Evolutionary conservation across 2,113 vertebrate species (phyloP), one percentile per base, ranked within the genome.

Genomic region (Psophia crepitans): DNA sequence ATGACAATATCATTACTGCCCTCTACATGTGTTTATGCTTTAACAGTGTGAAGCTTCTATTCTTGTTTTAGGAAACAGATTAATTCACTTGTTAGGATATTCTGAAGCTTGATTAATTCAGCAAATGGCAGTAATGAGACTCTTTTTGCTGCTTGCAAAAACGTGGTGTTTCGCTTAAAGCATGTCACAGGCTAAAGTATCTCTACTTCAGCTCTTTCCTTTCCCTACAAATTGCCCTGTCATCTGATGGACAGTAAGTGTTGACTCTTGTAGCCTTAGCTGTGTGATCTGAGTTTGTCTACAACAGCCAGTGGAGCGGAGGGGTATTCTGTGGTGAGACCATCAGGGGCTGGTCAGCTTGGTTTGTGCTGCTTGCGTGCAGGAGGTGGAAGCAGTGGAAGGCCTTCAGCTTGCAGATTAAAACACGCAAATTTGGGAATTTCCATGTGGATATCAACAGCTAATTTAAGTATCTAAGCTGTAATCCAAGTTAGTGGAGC

Each of bases 21-120:
- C 96, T 96, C 96, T 97, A 94, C 95, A 93, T 93, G 87, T 88
- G 85, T 88, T 97, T 96, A 11, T 95, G 92, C 84, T 91, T 88
- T 85, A 87, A 80, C 75, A 86, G 78, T 4, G 32, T 73, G 58
- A 85, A 74, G 93, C 92, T 93, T 94, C 91, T 77, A 91, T 93
- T 87, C 58, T 66, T 93, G 75, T 93, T 96, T 91, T 74, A 83
- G 58, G 68, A 93, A 94, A 94, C 81, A 87, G 48, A 69, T 91
- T 94, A 90, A 83, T 91, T 95, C 74, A 63, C 85, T 93, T 83
- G 85, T 77, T 94, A 95, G 79, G 66, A n/a, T 91, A 85, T 51
- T 46, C 85, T 91, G 74, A 80, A 85, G 82, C 93, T 83, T 83
- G 78, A 93, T 95, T 95, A 96, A 96, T 96, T 93, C 87, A 83